Percentiles rank a stretch among this genome's conserved stretches.
Evolutionary conservation across 2,888 invertebrate genomes (phyloP).

Genomic region (Oxystoma pomonae): DNA sequence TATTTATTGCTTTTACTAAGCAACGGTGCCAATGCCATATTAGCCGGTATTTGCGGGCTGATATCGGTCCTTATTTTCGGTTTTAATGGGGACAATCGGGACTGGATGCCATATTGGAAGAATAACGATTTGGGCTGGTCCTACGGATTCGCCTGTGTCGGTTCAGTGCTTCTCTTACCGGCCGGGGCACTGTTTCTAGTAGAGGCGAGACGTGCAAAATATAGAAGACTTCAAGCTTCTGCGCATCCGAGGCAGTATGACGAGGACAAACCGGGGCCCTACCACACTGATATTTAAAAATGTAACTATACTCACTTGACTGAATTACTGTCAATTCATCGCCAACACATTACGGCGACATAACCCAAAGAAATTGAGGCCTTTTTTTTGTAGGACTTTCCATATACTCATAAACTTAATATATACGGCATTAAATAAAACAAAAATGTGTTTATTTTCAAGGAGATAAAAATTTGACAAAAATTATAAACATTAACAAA

Average conservation of each 20-base stretch:
- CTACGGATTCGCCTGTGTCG: conserved; percentile 80
- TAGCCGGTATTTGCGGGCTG: conserved; percentile 75
- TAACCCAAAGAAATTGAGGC: too few species aligned
- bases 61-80: conserved; percentile 87
- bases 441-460: too few species aligned
- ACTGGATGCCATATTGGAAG: conserved; percentile 96
- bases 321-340: too few species aligned
- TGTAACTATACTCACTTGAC: too few species aligned
- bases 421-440: too few species aligned
- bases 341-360: too few species aligned
- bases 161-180: conserved; percentile 69
- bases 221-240: conserved; percentile 67
- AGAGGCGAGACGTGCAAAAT: conserved; percentile 75
- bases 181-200: conserved; percentile 77
- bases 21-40: conserved; percentile 66
- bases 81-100: conserved; percentile 82
- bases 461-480: too few species aligned
- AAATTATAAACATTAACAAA: too few species aligned
- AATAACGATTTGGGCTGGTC: conserved; percentile 95
- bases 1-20: conserved; percentile 71
- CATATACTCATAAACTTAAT: too few species aligned
- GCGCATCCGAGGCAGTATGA: conserved; percentile 62
- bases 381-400: too few species aligned
- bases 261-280: conserved; percentile 60
- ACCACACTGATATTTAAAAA: conserved; percentile 61